Evolutionary conservation across 2,888 invertebrate genomes (phyloP).

Genomic region (Orthosia incerta): DNA sequence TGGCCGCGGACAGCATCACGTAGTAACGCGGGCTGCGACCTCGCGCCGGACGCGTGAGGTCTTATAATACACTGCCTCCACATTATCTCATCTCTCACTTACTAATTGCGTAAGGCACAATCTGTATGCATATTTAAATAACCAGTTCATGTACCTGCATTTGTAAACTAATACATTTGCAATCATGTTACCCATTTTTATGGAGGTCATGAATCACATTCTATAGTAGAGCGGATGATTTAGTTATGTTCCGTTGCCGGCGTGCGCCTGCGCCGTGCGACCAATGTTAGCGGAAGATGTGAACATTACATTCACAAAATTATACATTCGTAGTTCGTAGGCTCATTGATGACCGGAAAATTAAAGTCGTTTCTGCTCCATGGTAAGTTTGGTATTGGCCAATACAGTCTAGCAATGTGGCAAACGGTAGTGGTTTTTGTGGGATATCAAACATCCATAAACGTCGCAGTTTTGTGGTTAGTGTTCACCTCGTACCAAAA

Average conservation of each 20-base stretch:
- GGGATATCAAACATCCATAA: slow-evolving; percentile 1
- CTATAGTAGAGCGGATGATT: slow-evolving; percentile 30
- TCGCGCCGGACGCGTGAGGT: slow-evolving; percentile 58
- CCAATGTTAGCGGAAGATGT: slow-evolving; percentile 46
- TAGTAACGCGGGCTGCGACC: slow-evolving; percentile 67
- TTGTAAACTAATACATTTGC: slow-evolving; percentile 32
- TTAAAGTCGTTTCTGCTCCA: slow-evolving; percentile 17
- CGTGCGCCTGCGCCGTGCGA: slow-evolving; percentile 4
- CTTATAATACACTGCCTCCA: slow-evolving; percentile 48
- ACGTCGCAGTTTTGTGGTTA: neutral
- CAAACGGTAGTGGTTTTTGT: slow-evolving; percentile 24
- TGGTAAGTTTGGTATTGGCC: slow-evolving; percentile 28
- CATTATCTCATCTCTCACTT: slow-evolving; percentile 54
- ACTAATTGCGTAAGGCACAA: slow-evolving; percentile 27
- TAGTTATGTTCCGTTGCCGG: slow-evolving; percentile 16
- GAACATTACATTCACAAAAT: slow-evolving; percentile 36
- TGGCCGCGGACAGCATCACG: slow-evolving; percentile 67
- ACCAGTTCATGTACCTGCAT: slow-evolving; percentile 20
- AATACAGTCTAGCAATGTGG: slow-evolving; percentile 10
- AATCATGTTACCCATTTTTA: slow-evolving; percentile 17
- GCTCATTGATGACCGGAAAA: slow-evolving; percentile 11
- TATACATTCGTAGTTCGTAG: slow-evolving; percentile 29
- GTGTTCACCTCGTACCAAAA: slow-evolving; percentile 31
- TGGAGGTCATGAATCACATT: slow-evolving; percentile 40
- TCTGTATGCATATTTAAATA: slow-evolving; percentile 29